phyloP scores from a whole-genome alignment of 2,113 vertebrate genomes.

The Callospermophilus lateralis region DNA sequence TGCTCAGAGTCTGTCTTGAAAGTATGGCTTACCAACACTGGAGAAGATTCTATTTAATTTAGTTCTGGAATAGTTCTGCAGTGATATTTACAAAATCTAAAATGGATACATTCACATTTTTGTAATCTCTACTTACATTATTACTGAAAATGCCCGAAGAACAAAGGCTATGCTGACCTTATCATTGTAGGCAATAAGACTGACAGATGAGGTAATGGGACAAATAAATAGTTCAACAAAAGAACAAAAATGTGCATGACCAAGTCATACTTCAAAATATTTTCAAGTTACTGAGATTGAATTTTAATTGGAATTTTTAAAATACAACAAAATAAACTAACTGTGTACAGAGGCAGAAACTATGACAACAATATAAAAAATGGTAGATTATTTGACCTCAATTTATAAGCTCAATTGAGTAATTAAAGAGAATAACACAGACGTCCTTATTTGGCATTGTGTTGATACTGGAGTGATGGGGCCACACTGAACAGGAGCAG shows the following conservation, averaged over 20 bases:
- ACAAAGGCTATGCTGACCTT: neutral
- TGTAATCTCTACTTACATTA: neutral
- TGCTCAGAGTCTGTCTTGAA: neutral
- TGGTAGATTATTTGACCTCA: slow-evolving; percentile 10
- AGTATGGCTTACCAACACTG: neutral
- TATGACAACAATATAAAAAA: neutral
- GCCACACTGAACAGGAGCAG: too few relatives aligned
- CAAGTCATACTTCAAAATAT: neutral
- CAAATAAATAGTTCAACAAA: neutral
- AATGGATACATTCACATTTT: neutral
- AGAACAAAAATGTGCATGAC: neutral
- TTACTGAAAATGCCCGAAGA: slow-evolving; percentile 30
- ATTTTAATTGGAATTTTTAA: too few relatives aligned
- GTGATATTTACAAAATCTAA: neutral
- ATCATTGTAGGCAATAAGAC: neutral
- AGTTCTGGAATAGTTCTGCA: neutral
- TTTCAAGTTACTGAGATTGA: slow-evolving; percentile 13
- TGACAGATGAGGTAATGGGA: neutral
- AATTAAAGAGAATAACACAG: neutral
- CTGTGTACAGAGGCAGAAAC: neutral
- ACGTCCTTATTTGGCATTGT: neutral
- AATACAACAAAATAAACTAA: neutral
- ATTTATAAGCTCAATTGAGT: slow-evolving; percentile 59
- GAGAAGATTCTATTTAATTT: neutral
- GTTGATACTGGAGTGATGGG: neutral